Base-by-base conservation (phyloP, 2,797 vertebrate species). In the Orestias chungarensis region DNA sequence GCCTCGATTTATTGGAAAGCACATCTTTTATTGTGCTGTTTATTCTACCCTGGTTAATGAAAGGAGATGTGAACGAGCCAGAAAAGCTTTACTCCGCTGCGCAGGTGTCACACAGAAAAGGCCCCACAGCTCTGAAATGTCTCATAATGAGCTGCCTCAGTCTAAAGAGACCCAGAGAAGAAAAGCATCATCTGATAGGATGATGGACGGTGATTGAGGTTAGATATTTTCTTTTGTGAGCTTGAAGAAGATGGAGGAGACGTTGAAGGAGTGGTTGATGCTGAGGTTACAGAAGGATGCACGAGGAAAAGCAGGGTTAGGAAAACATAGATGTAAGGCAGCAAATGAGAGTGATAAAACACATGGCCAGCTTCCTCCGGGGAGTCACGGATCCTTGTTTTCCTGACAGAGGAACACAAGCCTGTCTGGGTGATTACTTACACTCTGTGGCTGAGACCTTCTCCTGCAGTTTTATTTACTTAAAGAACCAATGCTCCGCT, bases 331-430 rank as follows among this genome's bases (percentile, higher is more conserved):
- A 90, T 79, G 84, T 80, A 76, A 83, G 82, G 82, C 70, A 74
- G 87, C 87, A 89, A 91, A 91, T 90, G 86, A 90, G 88, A 66
- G 64, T 79, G 86, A 90, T 89, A 88, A 90, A 88, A 84, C 79
- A 84, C 84, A 81, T 14, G 50, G 83, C 66, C 87, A 78, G 84
- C 72, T 79, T 87, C 83, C 87, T 87, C 46, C 23, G 2, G 87
- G 88, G 87, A 86, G 86, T 82, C 85, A 88, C 71, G 64, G 79
- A 80, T 89, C 81, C 76, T 81, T 87, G 81, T 91, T 90, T 82
- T 76, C 82, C 27, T 82, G 85, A 89, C 85, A 72, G 82, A 83
- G 72, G 52, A 85, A 84, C 85, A 83, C 83, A 75, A 82, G 78
- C 82, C 80, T 82, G 81, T 82, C 88, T 79, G 73, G 20, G 73